Conservation (phyloP, 2,888 invertebrate species). For the Yponomeuta evonymella region DNA sequence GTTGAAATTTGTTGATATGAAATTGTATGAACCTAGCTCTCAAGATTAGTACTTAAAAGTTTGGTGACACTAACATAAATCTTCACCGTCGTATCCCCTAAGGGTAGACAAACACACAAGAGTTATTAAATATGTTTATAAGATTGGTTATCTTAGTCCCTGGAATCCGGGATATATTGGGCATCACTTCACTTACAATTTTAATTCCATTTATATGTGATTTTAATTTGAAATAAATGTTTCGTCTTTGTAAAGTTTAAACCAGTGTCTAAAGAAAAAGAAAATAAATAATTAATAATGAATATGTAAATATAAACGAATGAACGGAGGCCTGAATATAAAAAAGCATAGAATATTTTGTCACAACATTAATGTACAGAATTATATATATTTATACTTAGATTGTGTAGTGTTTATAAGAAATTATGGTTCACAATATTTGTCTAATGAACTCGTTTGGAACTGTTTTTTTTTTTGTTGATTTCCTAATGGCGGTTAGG, state of each 20-base stretch:
- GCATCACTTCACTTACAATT: slow-evolving; percentile 44
- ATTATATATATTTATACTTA: slow-evolving; percentile 53
- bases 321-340: slow-evolving; percentile 52
- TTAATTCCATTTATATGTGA: slow-evolving; percentile 16
- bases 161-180: slow-evolving; percentile 35
- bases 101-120: no score
- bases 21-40: not conserved
- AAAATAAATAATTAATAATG: slow-evolving; percentile 42
- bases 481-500: not conserved
- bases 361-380: slow-evolving; percentile 61
- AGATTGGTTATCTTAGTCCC: not conserved
- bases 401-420: slow-evolving; percentile 44
- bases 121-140: no score
- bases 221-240: slow-evolving; percentile 7
- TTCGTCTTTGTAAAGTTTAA: slow-evolving; percentile 13
- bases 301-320: slow-evolving; percentile 65
- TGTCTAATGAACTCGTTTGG: slow-evolving; percentile 45
- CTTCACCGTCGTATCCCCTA: no score
- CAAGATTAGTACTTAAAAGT: not conserved
- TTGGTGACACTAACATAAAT: no score
- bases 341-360: slow-evolving; percentile 50
- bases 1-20: not conserved
- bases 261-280: slow-evolving; percentile 12
- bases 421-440: slow-evolving; percentile 61
- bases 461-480: slow-evolving; percentile 33